Evolutionary conservation across 2,888 invertebrate genomes (phyloP), one percentile per base, ranked within the genome.

Genomic region (Antheraea assamensis): DNA sequence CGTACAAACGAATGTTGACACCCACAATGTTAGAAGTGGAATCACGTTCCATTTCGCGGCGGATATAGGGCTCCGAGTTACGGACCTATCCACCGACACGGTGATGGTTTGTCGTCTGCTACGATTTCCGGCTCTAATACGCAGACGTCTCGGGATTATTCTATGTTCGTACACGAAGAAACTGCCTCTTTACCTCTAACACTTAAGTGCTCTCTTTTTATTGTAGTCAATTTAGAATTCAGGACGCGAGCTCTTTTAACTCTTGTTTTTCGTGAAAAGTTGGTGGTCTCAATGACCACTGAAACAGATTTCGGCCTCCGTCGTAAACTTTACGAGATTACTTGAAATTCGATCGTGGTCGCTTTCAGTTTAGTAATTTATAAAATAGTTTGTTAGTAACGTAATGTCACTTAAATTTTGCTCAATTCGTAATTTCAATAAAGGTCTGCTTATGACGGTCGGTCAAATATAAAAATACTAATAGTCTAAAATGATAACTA

Each of bases 31-130:
- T 89, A 87, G 85, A 86, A 88, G 89, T 90, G 88, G 87, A 88
- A 87, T 88, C 91, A 89, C 89, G 89, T 90, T 89, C 85, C 83
- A 91, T 92, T 91, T 88, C 89, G 88, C 85, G 88, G 90, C 90
- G 91, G 92, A 92, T 92, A 91, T 91, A 90, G 88, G 89, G 86
- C 87, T 82, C 86, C 87, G 83, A 85, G 88, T 88, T 88, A 88
- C 87, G 86, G 85, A 82, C 86, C 88, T 87, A 90, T 88, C 87
- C 85, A 84, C 85, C 85, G 87, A 83, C 86, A 84, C 88, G 86
- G 81, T 87, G 88, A 89, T 90, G 91, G 89, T 88, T 87, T 89
- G 85, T 82, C 88, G 90, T 87, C 88, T 89, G 88, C 86, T 87
- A 87, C 90, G 90, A 91, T 92, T 90, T 92, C 91, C 90, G 89